Base-by-base conservation (phyloP, 1,140 invertebrate species). In the Leptinotarsa undecemlineata region DNA sequence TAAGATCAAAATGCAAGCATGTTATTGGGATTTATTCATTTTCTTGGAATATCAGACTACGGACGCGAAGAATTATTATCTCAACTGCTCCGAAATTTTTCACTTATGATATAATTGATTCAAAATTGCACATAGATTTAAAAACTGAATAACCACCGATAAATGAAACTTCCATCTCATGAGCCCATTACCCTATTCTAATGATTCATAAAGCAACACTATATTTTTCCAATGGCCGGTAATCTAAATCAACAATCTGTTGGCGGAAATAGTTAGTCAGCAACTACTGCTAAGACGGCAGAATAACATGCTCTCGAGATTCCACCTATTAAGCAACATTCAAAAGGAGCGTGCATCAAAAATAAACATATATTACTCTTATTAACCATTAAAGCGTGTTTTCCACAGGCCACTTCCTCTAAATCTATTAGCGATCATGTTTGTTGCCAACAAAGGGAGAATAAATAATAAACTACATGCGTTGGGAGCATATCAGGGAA, bases 211-310 rank as follows among this genome's bases (percentile, higher is more conserved):
- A 67, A 42, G 20, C 64, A 67, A 67, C 26, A 23, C 17, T 2
- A 67, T 0, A 33, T 67, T 67, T 67, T 67, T 67, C 8, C 64
- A 67, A 67, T 26, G 15, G 26, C 64, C 64, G 64, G 64, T 67
- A 67, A 67, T 67, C 64, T 67, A 67, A 67, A 67, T 67, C 64
- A 67, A 26, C 64, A 11, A 67, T 67, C 64, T 67, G 64, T 23
- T 67, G 64, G 64, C 64, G 64, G 64, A 67, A 67, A 67, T 42
- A 42, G 64, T 67, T 67, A 67, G 26, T 67, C 64, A 67, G 64
- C 64, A 57, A 42, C 51, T 57, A 57, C 51, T 19, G 17, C 64
- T 67, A 42, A 19, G 23, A 33, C 26, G 64, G 26, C 42, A 21
- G 64, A 42, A 23, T 67, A 67, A 67, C 64, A 67, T 67, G 64